Base-by-base conservation (phyloP, 2,113 vertebrate genomes). In the Pyrgilauda ruficollis region DNA sequence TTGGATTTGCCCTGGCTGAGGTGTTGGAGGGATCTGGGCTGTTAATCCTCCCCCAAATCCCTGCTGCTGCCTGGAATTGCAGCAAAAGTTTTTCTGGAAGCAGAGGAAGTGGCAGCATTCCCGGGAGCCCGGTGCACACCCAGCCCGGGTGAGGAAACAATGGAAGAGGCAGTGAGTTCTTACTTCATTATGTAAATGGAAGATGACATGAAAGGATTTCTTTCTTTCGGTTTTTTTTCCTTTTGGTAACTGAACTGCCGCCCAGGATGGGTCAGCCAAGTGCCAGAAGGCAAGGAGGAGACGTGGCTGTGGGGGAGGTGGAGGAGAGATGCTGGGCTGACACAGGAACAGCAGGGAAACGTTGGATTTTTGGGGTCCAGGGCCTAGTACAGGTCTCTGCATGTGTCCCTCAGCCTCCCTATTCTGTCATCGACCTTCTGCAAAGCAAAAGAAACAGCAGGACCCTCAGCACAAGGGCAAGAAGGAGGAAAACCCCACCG, bases 111-210 rank as follows among this genome's bases (percentile, higher is more conserved):
- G 6, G 67, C 86, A n/a, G 52, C 33, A 4, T 35, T 92, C 87
- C 91, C 62, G 8, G 62, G 85, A 72, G 30, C 69, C 19, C 1
- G 1, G 68, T 30, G 81, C 93, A 96, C 96, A 56, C 95, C 95
- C 94, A 93, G 63, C 58, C 55, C 5, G 0, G 24, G 76, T 80
- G 85, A 64, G 90, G 89, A 90, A 94, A 87, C 4, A 1, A 18
- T 69, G 69, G 43, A 78, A 90, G 33, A 66, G 33, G 46, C 49
- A 66, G 9, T 0, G 35, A 75, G 67, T 1, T 95, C 85, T 96
- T 96, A 86, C 75, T 63, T 77, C 46, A 89, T 84, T 86, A 95
- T 93, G 92, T 72, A 96, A 97, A 97, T 97, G 70, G 37, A 5
- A 37, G 85, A 61, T 41, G 75, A 86, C 50, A 85, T 73, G n/a